Conservation (phyloP, 2,113 vertebrate genomes). For the Gopherus flavomarginatus region DNA sequence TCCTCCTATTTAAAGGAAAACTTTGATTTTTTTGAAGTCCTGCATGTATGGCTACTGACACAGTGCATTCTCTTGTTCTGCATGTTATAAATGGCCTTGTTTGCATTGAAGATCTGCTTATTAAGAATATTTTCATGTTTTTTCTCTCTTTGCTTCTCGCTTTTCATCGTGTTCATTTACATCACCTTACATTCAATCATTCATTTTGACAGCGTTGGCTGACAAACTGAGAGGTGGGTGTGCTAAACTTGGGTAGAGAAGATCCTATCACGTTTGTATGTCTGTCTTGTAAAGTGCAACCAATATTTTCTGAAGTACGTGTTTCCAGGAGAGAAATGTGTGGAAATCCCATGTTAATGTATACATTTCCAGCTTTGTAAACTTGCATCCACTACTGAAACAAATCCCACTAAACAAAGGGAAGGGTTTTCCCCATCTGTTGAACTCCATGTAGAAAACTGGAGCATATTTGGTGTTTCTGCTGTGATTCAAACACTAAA, state of each 20-base stretch:
- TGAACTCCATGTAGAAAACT: background rate
- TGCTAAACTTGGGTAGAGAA: background rate
- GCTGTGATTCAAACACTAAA: background rate
- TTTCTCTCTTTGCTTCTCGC: slow-evolving; percentile 42
- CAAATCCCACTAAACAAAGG: background rate
- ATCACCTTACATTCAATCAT: slow-evolving; percentile 42
- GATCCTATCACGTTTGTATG: background rate
- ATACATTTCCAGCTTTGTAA: rapidly evolving
- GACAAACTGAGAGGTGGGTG: slow-evolving; percentile 80
- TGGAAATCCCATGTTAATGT: background rate
- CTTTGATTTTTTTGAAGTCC: background rate
- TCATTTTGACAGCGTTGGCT: slow-evolving; percentile 59
- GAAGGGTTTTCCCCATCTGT: background rate
- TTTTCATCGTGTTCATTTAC: slow-evolving; percentile 51
- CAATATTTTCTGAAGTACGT: no score
- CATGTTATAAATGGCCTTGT: background rate
- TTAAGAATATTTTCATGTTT: slow-evolving; percentile 36
- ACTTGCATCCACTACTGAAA: background rate
- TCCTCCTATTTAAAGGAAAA: background rate
- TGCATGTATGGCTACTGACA: background rate
- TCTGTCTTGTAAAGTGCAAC: rapidly evolving
- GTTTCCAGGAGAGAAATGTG: background rate
- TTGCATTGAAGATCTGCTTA: background rate
- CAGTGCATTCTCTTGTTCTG: background rate
- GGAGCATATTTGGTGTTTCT: background rate